Percentiles rank a stretch among this genome's conserved stretches.
These are phyloP conservation scores for Corythaixoides concolor DNA, from an alignment of 2,113 vertebrate genomes.

Conservation along the genomic window DNA sequence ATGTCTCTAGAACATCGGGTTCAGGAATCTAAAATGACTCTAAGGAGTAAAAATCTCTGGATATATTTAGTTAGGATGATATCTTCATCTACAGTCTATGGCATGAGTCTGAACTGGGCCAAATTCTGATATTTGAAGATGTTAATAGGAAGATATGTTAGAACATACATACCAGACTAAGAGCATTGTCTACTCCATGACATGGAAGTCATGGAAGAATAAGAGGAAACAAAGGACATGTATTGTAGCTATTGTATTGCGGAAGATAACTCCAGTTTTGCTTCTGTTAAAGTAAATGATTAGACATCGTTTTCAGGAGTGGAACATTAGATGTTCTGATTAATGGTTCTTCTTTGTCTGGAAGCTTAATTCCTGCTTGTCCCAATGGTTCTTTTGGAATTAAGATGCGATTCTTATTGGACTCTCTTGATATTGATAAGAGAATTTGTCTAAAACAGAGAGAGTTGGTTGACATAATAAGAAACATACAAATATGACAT, in stretches of 20 bases:
- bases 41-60: neutral
- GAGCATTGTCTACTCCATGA: neutral
- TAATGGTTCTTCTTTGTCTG: neutral
- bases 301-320: neutral
- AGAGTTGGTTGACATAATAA: neutral
- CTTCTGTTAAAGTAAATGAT: neutral
- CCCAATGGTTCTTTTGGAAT: neutral
- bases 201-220: neutral
- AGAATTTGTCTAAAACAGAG: neutral
- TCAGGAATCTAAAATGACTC: neutral
- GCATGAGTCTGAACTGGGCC: neutral
- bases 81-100: neutral
- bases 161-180: neutral
- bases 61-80: neutral
- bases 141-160: neutral
- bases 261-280: neutral
- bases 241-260: neutral
- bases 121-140: neutral
- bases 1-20: neutral
- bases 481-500: neutral
- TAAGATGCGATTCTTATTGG: neutral
- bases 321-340: neutral
- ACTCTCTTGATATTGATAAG: neutral
- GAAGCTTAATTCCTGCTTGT: neutral
- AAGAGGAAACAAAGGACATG: neutral